These are phyloP conservation scores for Autographa gamma DNA, from an alignment of 2,888 invertebrate species.

Conservation along the genomic window DNA sequence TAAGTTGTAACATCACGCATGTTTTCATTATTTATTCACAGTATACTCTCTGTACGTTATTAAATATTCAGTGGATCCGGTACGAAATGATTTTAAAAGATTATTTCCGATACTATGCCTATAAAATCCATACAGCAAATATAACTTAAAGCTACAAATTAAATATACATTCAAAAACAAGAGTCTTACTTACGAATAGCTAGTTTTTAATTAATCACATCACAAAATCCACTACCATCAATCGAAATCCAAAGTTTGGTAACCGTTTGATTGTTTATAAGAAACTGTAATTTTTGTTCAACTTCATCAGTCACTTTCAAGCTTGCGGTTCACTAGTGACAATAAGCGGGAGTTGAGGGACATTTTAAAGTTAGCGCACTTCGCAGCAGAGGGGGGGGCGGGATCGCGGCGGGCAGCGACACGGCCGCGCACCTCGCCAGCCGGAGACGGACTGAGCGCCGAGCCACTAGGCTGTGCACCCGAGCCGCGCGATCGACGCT, in stretches of 20 bases:
- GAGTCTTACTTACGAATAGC: conserved; percentile 68
- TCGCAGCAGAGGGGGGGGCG: conserved; percentile 61
- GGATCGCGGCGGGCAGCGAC: conserved; percentile 52
- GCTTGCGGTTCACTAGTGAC: conserved; percentile 66
- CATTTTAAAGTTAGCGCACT: conserved; percentile 82
- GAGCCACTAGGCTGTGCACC: conserved; percentile 52
- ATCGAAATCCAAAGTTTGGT: conserved; percentile 78
- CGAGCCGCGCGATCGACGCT: conserved; percentile 61
- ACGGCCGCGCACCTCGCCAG: conserved; percentile 64
- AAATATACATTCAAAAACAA: background rate
- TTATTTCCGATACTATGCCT: background rate
- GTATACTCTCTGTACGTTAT: background rate
- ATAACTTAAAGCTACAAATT: background rate
- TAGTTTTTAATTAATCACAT: conserved; percentile 78
- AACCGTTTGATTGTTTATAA: conserved; percentile 51
- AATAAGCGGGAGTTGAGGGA: conserved; percentile 63
- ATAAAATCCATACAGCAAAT: background rate
- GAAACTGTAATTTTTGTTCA: conserved; percentile 56
- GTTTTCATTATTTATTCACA: conserved; percentile 1
- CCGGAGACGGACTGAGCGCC: conserved; percentile 67
- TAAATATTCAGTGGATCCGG: conserved; percentile 2
- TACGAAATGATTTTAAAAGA: conserved; percentile 4
- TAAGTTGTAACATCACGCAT: conserved; percentile 1
- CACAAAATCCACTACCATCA: conserved; percentile 76
- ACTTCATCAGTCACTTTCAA: conserved; percentile 77